Evolutionary conservation across 1,140 invertebrate genomes (phyloP).

Genomic region (Chlorops oryzae): DNA sequence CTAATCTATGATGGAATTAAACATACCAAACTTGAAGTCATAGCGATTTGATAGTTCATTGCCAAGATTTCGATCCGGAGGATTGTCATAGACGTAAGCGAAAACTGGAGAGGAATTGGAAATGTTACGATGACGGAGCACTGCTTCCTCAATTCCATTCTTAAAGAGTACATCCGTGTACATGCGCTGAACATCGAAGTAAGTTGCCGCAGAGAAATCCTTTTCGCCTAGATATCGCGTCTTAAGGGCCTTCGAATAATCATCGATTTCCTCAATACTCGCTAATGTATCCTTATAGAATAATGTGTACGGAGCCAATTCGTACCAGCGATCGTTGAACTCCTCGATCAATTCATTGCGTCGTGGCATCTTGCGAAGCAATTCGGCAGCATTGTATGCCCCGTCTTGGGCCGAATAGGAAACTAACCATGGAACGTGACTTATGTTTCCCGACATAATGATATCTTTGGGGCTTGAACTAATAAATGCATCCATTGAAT

Average conservation of each 20-base stretch:
- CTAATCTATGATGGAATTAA: background rate
- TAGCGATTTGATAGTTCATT: slow-evolving; percentile 11
- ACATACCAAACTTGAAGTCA: slow-evolving; percentile 25
- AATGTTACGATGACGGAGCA: slow-evolving; percentile 20
- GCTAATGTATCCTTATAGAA: slow-evolving; percentile 24
- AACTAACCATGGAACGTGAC: slow-evolving; percentile 53
- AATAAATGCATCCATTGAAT: slow-evolving; percentile 49
- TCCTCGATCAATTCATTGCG: slow-evolving; percentile 13
- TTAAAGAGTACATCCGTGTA: slow-evolving; percentile 32
- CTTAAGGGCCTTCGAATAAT: slow-evolving; percentile 20
- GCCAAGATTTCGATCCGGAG: slow-evolving; percentile 19
- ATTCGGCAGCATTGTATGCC: slow-evolving; percentile 50
- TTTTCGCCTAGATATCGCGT: slow-evolving; percentile 21
- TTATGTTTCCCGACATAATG: slow-evolving; percentile 47
- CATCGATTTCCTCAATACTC: slow-evolving; percentile 14
- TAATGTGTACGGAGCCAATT: slow-evolving; percentile 17
- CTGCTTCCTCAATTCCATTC: slow-evolving; percentile 19
- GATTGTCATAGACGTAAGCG: slow-evolving; percentile 31
- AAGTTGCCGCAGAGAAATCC: slow-evolving; percentile 19
- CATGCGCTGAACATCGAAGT: slow-evolving; percentile 20
- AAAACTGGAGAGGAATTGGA: slow-evolving; percentile 19
- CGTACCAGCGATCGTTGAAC: slow-evolving; percentile 17
- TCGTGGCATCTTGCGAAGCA: slow-evolving; percentile 10
- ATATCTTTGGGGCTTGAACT: slow-evolving; percentile 49
- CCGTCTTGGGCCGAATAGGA: slow-evolving; percentile 51